phyloP scores from a whole-genome alignment of 2,797 vertebrate species.

The Numenius phaeopus region DNA sequence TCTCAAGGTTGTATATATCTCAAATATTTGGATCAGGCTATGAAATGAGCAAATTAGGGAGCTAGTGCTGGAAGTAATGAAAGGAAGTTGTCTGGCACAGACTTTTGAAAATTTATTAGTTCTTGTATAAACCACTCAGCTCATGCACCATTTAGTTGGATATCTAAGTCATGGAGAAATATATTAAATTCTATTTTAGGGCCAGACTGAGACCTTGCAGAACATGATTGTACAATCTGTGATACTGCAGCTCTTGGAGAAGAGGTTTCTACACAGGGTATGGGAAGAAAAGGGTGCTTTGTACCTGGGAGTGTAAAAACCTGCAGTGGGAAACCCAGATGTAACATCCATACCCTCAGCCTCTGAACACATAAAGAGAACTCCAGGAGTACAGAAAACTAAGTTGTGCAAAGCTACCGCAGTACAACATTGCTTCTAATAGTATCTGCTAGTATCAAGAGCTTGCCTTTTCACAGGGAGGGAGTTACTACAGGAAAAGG shows the following conservation, averaged over 20 bases:
- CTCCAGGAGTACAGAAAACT: background rate
- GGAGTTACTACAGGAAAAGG: background rate
- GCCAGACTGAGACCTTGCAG: background rate
- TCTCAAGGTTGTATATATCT: background rate
- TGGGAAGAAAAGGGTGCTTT: background rate
- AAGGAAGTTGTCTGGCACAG: background rate
- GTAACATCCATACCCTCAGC: background rate
- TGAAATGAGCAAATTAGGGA: background rate
- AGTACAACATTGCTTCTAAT: background rate
- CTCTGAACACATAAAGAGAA: background rate
- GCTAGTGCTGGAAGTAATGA: background rate
- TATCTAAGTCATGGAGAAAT: background rate
- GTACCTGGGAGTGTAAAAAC: background rate
- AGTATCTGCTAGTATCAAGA: background rate
- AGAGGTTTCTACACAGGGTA: accelerated
- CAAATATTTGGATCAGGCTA: background rate
- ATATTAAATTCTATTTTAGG: background rate
- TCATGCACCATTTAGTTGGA: accelerated
- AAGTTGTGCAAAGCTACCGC: background rate
- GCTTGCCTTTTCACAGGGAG: background rate
- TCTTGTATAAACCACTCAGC: background rate
- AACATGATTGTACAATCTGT: accelerated
- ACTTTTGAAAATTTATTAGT: background rate
- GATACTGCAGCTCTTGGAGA: accelerated
- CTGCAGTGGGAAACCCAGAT: background rate